A percentile compares a stretch with the other conserved stretches of the same genome.
phyloP scores from a whole-genome alignment of 1,140 invertebrate genomes.

The Ectropis grisescens region DNA sequence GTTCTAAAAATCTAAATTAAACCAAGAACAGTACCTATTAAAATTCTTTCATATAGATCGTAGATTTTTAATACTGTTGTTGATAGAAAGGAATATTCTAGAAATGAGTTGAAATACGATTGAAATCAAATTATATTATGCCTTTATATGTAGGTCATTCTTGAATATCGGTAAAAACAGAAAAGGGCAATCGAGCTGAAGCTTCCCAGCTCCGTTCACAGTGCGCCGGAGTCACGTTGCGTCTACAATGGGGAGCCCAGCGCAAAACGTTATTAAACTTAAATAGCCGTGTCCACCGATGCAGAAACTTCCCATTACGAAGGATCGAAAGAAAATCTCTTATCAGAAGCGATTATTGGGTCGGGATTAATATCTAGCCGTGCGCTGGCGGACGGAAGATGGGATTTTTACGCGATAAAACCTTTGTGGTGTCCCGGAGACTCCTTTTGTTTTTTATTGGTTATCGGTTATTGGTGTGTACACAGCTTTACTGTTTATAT shows the following conservation, averaged over 20 bases:
- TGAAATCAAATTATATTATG: too few species aligned
- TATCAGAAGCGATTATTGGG: slow-evolving; percentile 54
- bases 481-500: too few species aligned
- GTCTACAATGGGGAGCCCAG: slow-evolving; percentile 1
- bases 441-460: slow-evolving; percentile 21
- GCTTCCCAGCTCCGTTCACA: too few species aligned
- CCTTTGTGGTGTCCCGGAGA: slow-evolving; percentile 24
- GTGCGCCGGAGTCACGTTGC: not conserved
- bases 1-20: too few species aligned
- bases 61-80: too few species aligned
- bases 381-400: slow-evolving; percentile 23
- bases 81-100: too few species aligned
- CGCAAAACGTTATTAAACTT: slow-evolving; percentile 38
- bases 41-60: too few species aligned
- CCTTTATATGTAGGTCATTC: too few species aligned
- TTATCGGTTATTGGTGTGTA: not conserved
- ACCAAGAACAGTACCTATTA: too few species aligned
- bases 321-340: slow-evolving; percentile 50
- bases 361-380: slow-evolving; percentile 48
- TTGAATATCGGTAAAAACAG: too few species aligned
- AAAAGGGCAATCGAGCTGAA: too few species aligned
- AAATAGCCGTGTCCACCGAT: slow-evolving; percentile 39
- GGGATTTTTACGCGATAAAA: slow-evolving; percentile 43
- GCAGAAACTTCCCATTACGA: slow-evolving; percentile 57
- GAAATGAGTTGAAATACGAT: too few species aligned